These are phyloP conservation scores for Lithophane ornitopus DNA, from an alignment of 2,888 invertebrate species.

Conservation along the genomic window DNA sequence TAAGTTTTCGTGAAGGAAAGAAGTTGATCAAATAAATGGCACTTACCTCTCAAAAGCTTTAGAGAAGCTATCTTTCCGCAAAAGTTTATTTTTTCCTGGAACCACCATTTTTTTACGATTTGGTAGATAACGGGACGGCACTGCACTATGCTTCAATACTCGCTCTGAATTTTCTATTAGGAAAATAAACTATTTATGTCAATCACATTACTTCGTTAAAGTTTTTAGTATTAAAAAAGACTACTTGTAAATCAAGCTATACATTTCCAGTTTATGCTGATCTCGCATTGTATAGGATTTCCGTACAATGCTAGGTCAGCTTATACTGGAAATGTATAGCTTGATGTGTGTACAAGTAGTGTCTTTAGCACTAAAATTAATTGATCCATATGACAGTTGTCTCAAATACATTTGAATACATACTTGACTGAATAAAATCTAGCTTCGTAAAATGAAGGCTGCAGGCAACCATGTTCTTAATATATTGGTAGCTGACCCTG, in stretches of 20 bases:
- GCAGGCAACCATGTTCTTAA: conserved; percentile 62
- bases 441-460: conserved; percentile 59
- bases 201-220: neutral
- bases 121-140: conserved; percentile 59
- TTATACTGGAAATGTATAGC: too few relatives aligned
- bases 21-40: neutral
- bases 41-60: conserved; percentile 38
- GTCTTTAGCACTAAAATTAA: neutral
- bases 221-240: neutral
- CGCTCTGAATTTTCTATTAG: conserved; percentile 48
- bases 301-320: too few relatives aligned
- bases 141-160: conserved; percentile 56
- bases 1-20: neutral
- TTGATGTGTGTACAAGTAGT: too few relatives aligned
- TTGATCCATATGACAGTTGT: neutral
- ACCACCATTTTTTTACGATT: conserved; percentile 31
- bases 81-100: conserved; percentile 21
- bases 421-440: conserved; percentile 61
- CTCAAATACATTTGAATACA: conserved; percentile 19
- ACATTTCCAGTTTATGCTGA: too few relatives aligned
- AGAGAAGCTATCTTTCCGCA: conserved; percentile 15
- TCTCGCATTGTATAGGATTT: too few relatives aligned
- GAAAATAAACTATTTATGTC: neutral
- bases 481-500: conserved; percentile 52
- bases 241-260: too few relatives aligned